Base-by-base conservation (phyloP, 2,113 vertebrate genomes). In the Cebidichthys violaceus region DNA sequence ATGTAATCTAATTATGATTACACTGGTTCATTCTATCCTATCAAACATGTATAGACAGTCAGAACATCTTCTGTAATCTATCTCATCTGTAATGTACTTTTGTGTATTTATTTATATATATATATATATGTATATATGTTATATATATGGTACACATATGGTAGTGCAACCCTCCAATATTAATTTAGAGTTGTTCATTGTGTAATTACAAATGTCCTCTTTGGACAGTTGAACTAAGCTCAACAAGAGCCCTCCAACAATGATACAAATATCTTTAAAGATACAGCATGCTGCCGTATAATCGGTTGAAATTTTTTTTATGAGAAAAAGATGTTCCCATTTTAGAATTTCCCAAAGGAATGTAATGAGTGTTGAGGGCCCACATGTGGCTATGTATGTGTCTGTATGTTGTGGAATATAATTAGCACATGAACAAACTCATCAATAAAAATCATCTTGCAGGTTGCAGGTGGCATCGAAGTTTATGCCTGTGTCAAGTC, bases 391-490 rank as follows among this genome's bases (percentile, higher is more conserved):
- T n/a, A n/a, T n/a, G n/a, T n/a, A n/a, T n/a, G n/a, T n/a, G n/a
- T n/a, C n/a, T n/a, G n/a, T 55, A 5, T 27, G 6, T 10, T 59
- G 31, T 43, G 29, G 2, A 39, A 57, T 13, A 64, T 54, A 47
- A 13, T 15, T 24, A 1, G 14, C 9, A 39, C 4, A 20, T 6
- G 0, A 43, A 29, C 6, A 15, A 1, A 59, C 35, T 60, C 4
- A 17, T 83, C 1, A 39, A 76, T 77, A 5, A 14, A 52, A 47
- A 37, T 61, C 1, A 60, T 4, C 1, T 66, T 70, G 2, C 55
- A 99, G 98, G 98, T 85, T 99, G 59, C 98, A 99, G 55, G 98
- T 99, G 82, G 98, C 98, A 1, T 96, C 98, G 39, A 99, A 99
- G 61, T 99, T 99, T 90, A 99, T 99, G 98, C 98, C 98, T 0